Base-by-base conservation (phyloP, 2,113 vertebrate genomes). In the Grallaria varia region DNA sequence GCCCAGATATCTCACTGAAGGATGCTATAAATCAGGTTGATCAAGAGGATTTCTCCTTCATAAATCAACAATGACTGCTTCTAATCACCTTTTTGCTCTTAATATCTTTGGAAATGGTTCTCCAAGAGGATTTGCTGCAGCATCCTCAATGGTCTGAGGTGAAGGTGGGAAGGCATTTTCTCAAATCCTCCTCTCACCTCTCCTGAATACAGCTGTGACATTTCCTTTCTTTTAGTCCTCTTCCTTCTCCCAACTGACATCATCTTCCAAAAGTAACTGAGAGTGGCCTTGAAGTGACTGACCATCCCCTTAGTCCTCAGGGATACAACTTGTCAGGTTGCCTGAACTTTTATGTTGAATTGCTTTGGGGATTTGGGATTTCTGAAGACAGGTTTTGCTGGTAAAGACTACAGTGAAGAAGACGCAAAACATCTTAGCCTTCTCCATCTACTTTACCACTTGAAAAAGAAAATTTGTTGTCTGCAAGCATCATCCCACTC, bases 221-320 rank as follows among this genome's bases (percentile, higher is more conserved):
- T 64, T 69, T 87, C 12, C 37, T 69, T 84, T 73, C 19, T 83
- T 40, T 11, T 9, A 60, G 1, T 66, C 19, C 25, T 67, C 59
- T 44, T 74, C 62, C 45, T 31, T n/a, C 22, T 91, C 8, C 2
- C 37, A 52, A 1, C 52, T 11, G 80, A 39, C n/a, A 33, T 69
- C n/a, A 49, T 25, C 22, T 62, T 87, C 27, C 28, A 71, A 56
- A 84, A 77, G 31, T 56, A 49, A 63, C 42, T 33, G 40, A 28
- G 35, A 69, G 3, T 28, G 25, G 12, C 45, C 40, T 84, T 0
- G 0, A 13, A 63, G 27, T 77, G n/a, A 28, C 37, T 5, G 1
- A 12, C 56, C 42, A 37, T 28, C 47, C 16, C 4, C 40, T 56
- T 30, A 39, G 53, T 66, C 28, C 27, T 77, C 37, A 31, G 50